Conservation (phyloP, 2,797 vertebrate species). For the Rachycentron canadum region DNA sequence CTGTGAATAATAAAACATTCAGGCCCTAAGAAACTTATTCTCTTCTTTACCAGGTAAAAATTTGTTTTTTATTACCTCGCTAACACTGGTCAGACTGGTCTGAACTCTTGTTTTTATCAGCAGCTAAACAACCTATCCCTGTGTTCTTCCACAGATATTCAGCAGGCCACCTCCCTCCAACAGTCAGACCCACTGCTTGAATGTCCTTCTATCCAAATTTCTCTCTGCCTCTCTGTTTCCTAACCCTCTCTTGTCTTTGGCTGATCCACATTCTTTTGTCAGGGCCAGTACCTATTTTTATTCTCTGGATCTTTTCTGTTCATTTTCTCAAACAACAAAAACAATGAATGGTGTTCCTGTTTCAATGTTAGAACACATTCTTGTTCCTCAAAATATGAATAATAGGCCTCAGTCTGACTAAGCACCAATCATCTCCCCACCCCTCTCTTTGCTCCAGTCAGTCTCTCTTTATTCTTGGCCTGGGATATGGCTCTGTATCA, state of each 20-base stretch:
- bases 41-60: background rate
- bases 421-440: conserved; percentile 4
- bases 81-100: background rate
- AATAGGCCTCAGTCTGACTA: background rate
- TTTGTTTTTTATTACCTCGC: background rate
- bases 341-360: background rate
- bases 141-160: background rate
- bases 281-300: background rate
- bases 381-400: background rate
- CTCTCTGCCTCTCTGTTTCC: background rate
- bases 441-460: conserved; percentile 13
- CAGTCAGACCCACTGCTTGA: background rate
- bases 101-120: background rate
- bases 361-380: background rate
- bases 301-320: background rate
- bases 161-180: background rate
- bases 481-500: background rate
- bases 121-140: background rate
- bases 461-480: conserved; percentile 27
- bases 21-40: background rate
- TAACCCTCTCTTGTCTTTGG: background rate
- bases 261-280: background rate
- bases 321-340: background rate
- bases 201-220: background rate
- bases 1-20: background rate